Evolutionary conservation across 1,140 invertebrate species (phyloP).

Genomic region (Papilio dardanus): DNA sequence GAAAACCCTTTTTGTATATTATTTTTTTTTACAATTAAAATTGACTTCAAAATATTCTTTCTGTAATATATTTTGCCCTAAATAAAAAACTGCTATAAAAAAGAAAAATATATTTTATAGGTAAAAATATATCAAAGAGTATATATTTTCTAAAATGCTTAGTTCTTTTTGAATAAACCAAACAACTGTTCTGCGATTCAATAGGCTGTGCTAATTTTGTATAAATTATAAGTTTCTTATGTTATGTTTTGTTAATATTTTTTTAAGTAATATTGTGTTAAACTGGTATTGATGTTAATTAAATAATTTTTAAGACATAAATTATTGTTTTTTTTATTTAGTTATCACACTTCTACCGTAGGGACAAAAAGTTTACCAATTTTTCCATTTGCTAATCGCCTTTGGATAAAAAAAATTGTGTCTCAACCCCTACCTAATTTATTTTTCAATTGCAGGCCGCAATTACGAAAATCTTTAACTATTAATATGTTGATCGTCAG

Average conservation of each 20-base stretch:
- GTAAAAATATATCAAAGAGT: neutral
- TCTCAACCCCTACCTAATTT: too few species aligned
- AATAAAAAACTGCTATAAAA: neutral
- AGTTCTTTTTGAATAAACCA: slow-evolving; percentile 45
- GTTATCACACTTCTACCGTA: too few species aligned
- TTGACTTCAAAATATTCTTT: too few species aligned
- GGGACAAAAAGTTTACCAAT: too few species aligned
- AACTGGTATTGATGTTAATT: slow-evolving; percentile 59
- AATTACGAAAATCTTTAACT: too few species aligned
- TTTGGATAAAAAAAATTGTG: too few species aligned
- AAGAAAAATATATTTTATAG: slow-evolving; percentile 4
- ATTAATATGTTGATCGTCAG: too few species aligned
- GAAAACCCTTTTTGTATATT: too few species aligned
- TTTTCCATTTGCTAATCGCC: too few species aligned
- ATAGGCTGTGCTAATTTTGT: slow-evolving; percentile 77
- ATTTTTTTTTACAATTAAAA: too few species aligned
- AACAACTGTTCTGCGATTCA: slow-evolving; percentile 76
- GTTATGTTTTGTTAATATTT: slow-evolving; percentile 56
- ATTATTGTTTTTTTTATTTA: slow-evolving; percentile 40
- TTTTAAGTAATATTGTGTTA: slow-evolving; percentile 62
- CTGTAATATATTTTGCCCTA: neutral
- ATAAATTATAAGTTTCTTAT: slow-evolving; percentile 63
- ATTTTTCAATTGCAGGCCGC: too few species aligned
- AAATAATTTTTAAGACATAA: slow-evolving; percentile 47
- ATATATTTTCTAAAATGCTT: neutral